Percentiles rank a stretch among this genome's conserved stretches.
These are phyloP conservation scores for Nyctalus aviator DNA, from an alignment of 2,797 vertebrate genomes.

Conservation along the genomic window DNA sequence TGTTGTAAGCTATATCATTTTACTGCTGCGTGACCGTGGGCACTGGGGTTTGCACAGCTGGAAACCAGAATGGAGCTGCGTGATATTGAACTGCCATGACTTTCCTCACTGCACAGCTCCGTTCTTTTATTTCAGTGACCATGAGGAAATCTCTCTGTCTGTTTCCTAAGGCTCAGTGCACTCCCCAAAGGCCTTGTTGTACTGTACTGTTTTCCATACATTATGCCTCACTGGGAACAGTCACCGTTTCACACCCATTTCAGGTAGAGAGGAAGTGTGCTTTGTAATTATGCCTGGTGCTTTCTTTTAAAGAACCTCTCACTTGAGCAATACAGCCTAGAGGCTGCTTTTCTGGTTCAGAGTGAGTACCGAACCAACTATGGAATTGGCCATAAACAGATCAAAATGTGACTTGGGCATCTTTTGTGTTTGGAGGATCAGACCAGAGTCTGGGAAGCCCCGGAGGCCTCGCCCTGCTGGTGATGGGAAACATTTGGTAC, in stretches of 20 bases:
- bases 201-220: neutral
- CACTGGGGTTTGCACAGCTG: neutral
- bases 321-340: neutral
- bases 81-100: neutral
- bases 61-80: neutral
- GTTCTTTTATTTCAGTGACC: neutral
- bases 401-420: neutral
- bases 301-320: neutral
- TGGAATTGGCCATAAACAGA: neutral
- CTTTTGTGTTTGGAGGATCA: neutral
- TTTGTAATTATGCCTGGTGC: neutral
- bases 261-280: neutral
- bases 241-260: neutral
- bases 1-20: neutral
- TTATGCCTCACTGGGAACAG: slow-evolving; percentile 20
- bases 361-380: neutral
- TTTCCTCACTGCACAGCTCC: neutral
- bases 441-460: neutral
- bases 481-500: neutral
- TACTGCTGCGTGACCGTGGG: neutral
- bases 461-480: neutral
- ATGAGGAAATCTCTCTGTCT: neutral
- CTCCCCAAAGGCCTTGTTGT: slow-evolving; percentile 8
- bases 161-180: neutral
- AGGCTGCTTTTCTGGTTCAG: neutral